phyloP scores from a whole-genome alignment of 2,113 vertebrate genomes.

The Cyprinodon brontotheroides region DNA sequence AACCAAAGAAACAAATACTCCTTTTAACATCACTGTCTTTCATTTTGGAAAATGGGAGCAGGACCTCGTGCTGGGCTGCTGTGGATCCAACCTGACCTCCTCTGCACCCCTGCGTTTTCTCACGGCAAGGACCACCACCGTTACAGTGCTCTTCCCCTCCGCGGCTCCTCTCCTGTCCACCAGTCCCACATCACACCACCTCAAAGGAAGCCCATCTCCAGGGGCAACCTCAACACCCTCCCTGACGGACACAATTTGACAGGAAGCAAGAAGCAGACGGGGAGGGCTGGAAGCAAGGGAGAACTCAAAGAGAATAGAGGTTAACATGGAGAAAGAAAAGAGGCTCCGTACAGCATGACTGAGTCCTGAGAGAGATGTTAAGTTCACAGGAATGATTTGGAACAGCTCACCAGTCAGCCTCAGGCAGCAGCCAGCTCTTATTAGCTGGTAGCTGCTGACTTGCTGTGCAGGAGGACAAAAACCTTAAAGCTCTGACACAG shows the following conservation, averaged over 20 bases:
- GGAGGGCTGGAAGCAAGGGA: slow-evolving; percentile 31
- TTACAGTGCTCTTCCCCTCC: slow-evolving; percentile 10
- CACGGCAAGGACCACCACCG: slow-evolving; percentile 21
- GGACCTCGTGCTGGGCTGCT: slow-evolving; percentile 26
- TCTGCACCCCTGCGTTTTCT: slow-evolving; percentile 22
- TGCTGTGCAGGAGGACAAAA: slow-evolving; percentile 9
- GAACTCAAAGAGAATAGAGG: slow-evolving; percentile 30
- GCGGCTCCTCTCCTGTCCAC: slow-evolving; percentile 39
- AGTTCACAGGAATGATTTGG: slow-evolving; percentile 31
- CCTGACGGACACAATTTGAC: slow-evolving; percentile 55
- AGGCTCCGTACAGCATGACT: slow-evolving; percentile 34
- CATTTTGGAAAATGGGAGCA: slow-evolving; percentile 19
- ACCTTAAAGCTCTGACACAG: slow-evolving; percentile 26
- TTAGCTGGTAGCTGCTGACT: slow-evolving; percentile 37
- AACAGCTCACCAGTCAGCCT: slow-evolving; percentile 27
- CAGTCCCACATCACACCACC: slow-evolving; percentile 61
- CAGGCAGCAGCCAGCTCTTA: slow-evolving; percentile 30
- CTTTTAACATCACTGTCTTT: slow-evolving; percentile 14
- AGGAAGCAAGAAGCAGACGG: slow-evolving; percentile 57
- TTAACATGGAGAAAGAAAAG: slow-evolving; percentile 35
- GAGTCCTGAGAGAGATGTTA: slow-evolving; percentile 41
- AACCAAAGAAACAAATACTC: slow-evolving; percentile 1
- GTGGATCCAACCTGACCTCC: slow-evolving; percentile 19
- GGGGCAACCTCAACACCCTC: slow-evolving; percentile 60
- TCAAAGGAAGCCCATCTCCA: slow-evolving; percentile 66